Percentiles rank a stretch among this genome's conserved stretches.
Conservation (phyloP, 2,797 vertebrate species). For the Amblyraja radiata region DNA sequence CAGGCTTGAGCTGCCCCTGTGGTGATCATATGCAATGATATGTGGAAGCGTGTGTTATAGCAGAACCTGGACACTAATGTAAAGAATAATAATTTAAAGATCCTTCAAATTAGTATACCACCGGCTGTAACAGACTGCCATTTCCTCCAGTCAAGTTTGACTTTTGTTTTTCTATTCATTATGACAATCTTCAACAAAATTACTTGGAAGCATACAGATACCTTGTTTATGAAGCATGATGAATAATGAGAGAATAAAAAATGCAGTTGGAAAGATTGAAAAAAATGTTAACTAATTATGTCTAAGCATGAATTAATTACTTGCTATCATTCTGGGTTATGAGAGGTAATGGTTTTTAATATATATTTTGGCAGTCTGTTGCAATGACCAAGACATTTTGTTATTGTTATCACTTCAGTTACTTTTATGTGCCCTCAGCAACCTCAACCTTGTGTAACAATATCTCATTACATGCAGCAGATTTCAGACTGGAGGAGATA, state of each 20-base stretch:
- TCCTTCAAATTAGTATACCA: not conserved
- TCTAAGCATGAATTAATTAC: not conserved
- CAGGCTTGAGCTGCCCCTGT: no score
- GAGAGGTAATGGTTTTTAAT: not conserved
- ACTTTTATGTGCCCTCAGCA: not conserved
- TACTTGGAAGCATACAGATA: not conserved
- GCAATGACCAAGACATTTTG: not conserved
- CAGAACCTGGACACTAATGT: not conserved
- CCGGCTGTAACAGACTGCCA: not conserved
- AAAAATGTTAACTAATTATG: not conserved
- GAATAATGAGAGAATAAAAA: not conserved
- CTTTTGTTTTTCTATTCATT: not conserved
- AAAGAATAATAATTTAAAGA: not conserved
- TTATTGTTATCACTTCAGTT: not conserved
- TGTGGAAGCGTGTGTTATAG: no score
- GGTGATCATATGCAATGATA: no score
- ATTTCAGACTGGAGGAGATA: not conserved
- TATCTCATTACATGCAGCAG: not conserved
- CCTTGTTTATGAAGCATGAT: not conserved
- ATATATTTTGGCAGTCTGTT: not conserved
- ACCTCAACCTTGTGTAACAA: not conserved
- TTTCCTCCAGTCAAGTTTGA: not conserved
- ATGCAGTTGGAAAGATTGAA: not conserved
- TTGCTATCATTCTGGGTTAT: not conserved
- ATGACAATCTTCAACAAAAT: not conserved